These are phyloP conservation scores for Callochromis pleurospilus DNA, from an alignment of 2,113 vertebrate genomes.

Conservation along the genomic window DNA sequence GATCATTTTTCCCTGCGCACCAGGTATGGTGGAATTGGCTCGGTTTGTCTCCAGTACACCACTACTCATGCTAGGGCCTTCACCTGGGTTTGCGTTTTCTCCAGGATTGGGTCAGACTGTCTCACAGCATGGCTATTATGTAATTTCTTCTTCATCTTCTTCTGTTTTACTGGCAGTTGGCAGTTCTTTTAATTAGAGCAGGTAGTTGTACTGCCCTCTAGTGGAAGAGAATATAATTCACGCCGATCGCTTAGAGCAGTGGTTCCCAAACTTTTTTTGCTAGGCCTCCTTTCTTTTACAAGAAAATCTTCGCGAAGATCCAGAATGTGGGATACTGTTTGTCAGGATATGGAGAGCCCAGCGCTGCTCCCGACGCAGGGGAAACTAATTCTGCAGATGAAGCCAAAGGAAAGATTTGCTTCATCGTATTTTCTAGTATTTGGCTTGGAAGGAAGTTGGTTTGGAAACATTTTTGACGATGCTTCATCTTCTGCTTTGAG, in stretches of 20 bases:
- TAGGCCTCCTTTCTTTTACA: neutral
- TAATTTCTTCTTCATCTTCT: neutral
- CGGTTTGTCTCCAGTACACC: neutral
- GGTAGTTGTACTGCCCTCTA: neutral
- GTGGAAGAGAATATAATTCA: neutral
- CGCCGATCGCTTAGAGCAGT: accelerated
- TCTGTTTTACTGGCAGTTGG: neutral
- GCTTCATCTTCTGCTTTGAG: neutral
- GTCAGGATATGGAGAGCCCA: neutral
- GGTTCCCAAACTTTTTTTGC: neutral
- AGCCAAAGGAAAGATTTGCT: neutral
- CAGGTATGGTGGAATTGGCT: neutral
- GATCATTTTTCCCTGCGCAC: neutral
- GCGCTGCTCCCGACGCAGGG: neutral
- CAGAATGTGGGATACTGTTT: neutral
- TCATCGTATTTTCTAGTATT: neutral
- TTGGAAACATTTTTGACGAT: neutral
- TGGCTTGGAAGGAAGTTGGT: neutral
- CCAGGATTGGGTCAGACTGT: neutral
- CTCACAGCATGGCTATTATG: neutral
- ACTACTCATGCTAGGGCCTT: neutral
- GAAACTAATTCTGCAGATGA: neutral
- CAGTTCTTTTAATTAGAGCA: neutral
- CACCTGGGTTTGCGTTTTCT: neutral
- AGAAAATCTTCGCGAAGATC: neutral